These are phyloP conservation scores for Esox niger DNA, from an alignment of 2,113 vertebrate genomes.

Conservation along the genomic window DNA sequence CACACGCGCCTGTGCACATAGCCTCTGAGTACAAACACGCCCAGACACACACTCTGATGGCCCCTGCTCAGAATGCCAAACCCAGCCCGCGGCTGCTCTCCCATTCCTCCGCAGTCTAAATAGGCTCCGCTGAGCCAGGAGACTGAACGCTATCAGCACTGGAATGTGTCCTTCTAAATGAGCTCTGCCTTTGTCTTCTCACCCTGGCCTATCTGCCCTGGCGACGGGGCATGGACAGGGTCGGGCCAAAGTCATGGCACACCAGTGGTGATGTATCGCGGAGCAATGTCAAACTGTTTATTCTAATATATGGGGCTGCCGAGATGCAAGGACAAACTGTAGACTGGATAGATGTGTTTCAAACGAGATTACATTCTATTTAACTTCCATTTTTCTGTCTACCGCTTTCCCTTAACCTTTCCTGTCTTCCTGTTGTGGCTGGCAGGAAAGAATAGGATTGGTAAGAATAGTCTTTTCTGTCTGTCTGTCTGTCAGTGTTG, in stretches of 20 bases:
- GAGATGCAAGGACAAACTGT: neutral
- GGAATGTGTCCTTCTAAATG: conserved; percentile 2
- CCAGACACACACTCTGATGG: neutral
- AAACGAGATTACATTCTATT: neutral
- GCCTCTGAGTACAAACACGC: neutral
- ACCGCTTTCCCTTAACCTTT: conserved; percentile 27
- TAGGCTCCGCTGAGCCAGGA: conserved; percentile 18
- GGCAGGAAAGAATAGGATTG: conserved; percentile 81
- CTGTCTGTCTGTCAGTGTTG: neutral
- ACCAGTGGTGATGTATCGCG: neutral
- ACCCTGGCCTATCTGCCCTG: neutral
- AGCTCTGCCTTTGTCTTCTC: neutral
- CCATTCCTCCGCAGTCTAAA: conserved; percentile 20
- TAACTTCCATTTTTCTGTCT: neutral
- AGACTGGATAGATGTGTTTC: neutral
- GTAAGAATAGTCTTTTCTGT: conserved; percentile 70
- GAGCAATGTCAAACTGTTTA: neutral
- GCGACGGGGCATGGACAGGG: too few species aligned
- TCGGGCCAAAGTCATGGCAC: too few species aligned
- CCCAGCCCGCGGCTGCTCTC: conserved; percentile 7
- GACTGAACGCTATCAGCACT: conserved; percentile 29
- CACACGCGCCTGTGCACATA: too few species aligned
- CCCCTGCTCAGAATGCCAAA: conserved; percentile 11
- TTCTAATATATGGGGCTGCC: neutral
- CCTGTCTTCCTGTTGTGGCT: conserved; percentile 66